Percentiles rank a stretch among this genome's conserved stretches.
Conservation (phyloP, 2,797 vertebrate genomes). For the Micrastur ruficollis region DNA sequence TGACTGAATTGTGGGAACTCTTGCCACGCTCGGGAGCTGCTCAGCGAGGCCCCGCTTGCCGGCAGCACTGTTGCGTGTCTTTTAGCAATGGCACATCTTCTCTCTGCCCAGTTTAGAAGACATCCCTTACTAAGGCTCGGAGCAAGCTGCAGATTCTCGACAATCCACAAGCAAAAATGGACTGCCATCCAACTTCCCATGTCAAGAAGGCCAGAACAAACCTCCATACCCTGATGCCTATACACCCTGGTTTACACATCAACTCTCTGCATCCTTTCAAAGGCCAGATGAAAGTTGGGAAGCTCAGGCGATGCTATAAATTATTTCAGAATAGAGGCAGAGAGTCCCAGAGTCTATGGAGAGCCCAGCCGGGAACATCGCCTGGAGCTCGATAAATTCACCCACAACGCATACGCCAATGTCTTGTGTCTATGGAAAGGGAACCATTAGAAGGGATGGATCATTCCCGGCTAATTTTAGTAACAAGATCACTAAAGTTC, state of each 20-base stretch:
- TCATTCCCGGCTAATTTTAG: background rate
- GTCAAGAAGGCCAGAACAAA: background rate
- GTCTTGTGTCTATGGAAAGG: background rate
- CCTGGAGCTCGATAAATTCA: background rate
- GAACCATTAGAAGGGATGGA: background rate
- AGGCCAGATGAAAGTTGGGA: background rate
- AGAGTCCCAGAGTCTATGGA: background rate
- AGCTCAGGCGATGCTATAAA: background rate
- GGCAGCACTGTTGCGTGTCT: background rate
- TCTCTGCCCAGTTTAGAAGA: background rate
- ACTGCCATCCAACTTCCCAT: background rate
- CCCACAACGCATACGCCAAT: background rate
- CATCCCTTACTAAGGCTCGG: background rate
- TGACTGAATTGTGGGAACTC: background rate
- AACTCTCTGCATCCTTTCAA: background rate
- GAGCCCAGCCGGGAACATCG: background rate
- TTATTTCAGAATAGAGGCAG: background rate
- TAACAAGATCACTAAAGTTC: background rate
- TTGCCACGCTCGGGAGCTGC: background rate
- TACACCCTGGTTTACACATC: accelerated
- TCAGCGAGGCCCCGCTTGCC: background rate
- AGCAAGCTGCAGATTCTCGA: background rate
- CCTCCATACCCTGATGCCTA: background rate
- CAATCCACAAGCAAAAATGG: background rate
- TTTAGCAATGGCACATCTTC: background rate